These are phyloP conservation scores for Falco berigora DNA, from an alignment of 2,797 vertebrate species.

Conservation along the genomic window DNA sequence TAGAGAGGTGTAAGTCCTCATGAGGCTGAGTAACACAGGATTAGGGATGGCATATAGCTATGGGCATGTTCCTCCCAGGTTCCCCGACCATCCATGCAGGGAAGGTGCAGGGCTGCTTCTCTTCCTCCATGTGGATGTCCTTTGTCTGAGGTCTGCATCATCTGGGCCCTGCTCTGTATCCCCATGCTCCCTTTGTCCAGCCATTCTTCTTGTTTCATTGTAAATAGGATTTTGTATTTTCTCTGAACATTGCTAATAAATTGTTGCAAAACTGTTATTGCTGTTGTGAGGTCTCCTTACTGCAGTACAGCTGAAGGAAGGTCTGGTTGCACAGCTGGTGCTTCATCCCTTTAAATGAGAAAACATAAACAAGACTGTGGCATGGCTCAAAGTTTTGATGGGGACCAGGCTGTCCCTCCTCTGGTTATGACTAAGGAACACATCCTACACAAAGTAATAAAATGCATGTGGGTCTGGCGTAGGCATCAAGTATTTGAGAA, in stretches of 20 bases:
- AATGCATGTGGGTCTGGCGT: neutral
- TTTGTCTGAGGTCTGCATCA: neutral
- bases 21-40: neutral
- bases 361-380: neutral
- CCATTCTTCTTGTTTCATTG: neutral
- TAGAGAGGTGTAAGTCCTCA: neutral
- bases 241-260: slow-evolving; percentile 62
- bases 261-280: neutral
- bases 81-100: neutral
- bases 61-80: neutral
- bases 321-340: neutral
- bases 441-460: neutral
- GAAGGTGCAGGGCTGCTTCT: neutral
- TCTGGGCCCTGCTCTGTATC: neutral
- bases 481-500: neutral
- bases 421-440: neutral
- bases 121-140: neutral
- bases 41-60: neutral
- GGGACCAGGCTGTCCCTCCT: neutral
- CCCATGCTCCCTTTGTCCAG: neutral
- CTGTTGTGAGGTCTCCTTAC: neutral
- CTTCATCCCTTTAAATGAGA: neutral
- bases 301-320: neutral
- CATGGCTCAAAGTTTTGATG: neutral
- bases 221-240: slow-evolving; percentile 59